Percentiles rank a stretch among this genome's conserved stretches.
Conservation (phyloP, 2,113 vertebrate species). For the Grammomys surdaster region DNA sequence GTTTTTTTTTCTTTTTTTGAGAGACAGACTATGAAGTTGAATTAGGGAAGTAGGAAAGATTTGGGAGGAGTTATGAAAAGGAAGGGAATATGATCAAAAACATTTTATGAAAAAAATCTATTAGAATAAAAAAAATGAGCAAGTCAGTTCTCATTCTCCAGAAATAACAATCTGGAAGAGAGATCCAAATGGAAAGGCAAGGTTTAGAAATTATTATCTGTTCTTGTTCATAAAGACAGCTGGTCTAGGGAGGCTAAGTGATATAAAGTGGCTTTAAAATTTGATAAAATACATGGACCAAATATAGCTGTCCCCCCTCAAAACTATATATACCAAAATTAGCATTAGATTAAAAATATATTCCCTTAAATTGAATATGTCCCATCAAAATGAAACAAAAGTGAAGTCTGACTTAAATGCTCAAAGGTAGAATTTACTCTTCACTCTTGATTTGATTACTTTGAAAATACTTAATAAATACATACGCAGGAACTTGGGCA, state of each 20-base stretch:
- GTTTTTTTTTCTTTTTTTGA: not conserved
- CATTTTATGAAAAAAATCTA: not conserved
- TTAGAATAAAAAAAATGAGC: not conserved
- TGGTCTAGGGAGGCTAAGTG: not conserved
- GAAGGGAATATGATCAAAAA: not conserved
- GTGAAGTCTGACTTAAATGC: not conserved
- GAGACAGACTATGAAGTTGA: not conserved
- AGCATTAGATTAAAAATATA: not conserved
- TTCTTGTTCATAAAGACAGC: not conserved
- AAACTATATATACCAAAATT: not conserved
- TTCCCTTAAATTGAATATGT: not conserved
- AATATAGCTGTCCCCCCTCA: not conserved
- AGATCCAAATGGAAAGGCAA: not conserved
- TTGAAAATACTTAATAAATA: not conserved
- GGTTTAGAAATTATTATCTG: not conserved
- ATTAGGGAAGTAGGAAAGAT: too few relatives aligned
- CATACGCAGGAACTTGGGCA: not conserved
- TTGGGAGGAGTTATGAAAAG: not conserved
- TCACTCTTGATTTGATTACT: not conserved
- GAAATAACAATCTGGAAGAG: not conserved
- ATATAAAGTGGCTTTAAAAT: not conserved
- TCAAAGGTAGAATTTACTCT: constrained; percentile 19
- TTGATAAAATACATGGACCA: not conserved
- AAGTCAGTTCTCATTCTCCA: not conserved
- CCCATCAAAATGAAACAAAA: not conserved